Conservation (phyloP, 2,888 invertebrate genomes). For the Diplazon laetatorius region DNA sequence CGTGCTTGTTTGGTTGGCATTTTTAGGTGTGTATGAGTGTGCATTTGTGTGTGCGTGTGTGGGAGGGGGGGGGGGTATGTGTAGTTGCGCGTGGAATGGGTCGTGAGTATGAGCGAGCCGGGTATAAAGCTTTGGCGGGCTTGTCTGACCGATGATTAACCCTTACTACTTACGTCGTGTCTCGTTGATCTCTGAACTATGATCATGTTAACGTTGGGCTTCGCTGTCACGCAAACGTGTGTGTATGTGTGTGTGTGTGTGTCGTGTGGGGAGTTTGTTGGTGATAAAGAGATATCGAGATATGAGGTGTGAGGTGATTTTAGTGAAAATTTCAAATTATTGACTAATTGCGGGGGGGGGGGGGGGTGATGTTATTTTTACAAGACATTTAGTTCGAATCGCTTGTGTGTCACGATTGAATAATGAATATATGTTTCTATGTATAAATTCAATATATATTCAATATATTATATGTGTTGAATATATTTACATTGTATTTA, state of each 20-base stretch:
- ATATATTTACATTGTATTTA: too few relatives aligned
- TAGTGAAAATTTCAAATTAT: too few relatives aligned
- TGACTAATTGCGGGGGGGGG: too few relatives aligned
- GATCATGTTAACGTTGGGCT: conserved; percentile 44
- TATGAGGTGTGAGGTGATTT: too few relatives aligned
- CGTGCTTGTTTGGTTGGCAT: too few relatives aligned
- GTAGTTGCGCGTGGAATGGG: background rate
- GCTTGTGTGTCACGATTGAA: background rate
- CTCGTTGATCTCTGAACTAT: conserved; percentile 53
- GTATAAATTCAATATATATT: background rate
- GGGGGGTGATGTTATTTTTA: too few relatives aligned
- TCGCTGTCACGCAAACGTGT: conserved; percentile 6
- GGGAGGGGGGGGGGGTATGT: background rate
- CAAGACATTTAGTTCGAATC: too few relatives aligned
- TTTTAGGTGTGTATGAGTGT: background rate
- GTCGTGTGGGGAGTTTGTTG: background rate
- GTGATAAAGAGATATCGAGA: conserved; percentile 1
- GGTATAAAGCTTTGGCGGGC: conserved; percentile 24
- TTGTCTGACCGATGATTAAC: conserved; percentile 51
- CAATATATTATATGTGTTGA: too few relatives aligned
- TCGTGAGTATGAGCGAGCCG: background rate
- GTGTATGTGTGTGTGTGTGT: too few relatives aligned
- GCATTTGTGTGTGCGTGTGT: background rate
- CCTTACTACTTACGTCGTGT: conserved; percentile 49
- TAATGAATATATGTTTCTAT: background rate